Evolutionary conservation across 2,888 invertebrate genomes (phyloP).

Genomic region (Diaphora mendica): DNA sequence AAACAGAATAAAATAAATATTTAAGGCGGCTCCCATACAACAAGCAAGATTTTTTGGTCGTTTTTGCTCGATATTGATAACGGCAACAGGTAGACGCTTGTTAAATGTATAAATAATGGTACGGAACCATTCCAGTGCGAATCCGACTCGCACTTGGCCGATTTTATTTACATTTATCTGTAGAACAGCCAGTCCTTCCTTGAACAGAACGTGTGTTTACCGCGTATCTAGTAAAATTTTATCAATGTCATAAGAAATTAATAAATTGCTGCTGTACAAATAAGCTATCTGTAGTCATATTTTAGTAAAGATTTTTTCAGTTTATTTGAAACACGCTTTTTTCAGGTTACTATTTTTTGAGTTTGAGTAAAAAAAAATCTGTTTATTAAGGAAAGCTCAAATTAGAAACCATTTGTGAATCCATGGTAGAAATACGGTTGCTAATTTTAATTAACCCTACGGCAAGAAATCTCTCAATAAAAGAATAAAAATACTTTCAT

Average conservation of each 20-base stretch:
- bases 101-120: no score
- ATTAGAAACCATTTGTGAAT: background rate
- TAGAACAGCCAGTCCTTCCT: background rate
- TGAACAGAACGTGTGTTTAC: background rate
- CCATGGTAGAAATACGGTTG: background rate
- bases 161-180: background rate
- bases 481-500: background rate
- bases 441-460: background rate
- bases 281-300: no score
- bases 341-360: background rate
- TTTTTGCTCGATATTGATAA: no score
- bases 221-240: background rate
- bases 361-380: background rate
- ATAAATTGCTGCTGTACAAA: background rate
- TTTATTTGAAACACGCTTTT: background rate
- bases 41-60: no score
- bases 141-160: no score
- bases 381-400: background rate
- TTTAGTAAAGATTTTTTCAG: background rate
- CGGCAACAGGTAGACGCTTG: no score
- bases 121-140: no score
- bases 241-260: background rate
- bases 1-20: no score
- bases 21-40: no score
- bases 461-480: background rate